phyloP scores from a whole-genome alignment of 2,888 invertebrate species.

The Acronicta aceris region DNA sequence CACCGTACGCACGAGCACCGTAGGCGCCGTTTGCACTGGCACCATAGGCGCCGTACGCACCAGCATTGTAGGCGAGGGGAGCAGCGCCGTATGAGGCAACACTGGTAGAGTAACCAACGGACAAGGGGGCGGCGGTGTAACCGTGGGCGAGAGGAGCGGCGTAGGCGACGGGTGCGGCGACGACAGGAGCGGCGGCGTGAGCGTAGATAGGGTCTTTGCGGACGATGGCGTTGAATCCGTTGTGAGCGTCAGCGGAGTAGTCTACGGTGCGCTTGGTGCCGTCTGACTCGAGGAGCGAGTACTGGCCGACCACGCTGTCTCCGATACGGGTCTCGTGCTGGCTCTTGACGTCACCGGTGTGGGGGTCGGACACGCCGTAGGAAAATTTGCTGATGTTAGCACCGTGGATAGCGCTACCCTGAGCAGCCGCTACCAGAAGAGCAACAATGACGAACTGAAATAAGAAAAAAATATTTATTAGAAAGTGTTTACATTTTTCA shows the following conservation, averaged over 20 bases:
- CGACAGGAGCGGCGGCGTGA: conserved; percentile 71
- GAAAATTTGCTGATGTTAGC: conserved; percentile 83
- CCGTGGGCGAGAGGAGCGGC: conserved; percentile 50
- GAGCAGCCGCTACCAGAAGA: conserved; percentile 81
- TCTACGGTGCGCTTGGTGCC: conserved; percentile 91
- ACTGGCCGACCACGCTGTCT: conserved; percentile 89
- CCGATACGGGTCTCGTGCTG: conserved; percentile 91
- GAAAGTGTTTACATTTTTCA: background rate
- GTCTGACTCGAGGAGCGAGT: conserved; percentile 89
- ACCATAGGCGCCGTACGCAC: too few species aligned
- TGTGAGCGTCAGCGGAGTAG: conserved; percentile 87
- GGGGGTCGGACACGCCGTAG: conserved; percentile 84
- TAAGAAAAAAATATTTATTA: conserved; percentile 12
- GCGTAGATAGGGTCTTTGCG: conserved; percentile 82
- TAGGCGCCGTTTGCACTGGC: conserved; percentile 50
- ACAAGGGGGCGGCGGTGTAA: conserved; percentile 62
- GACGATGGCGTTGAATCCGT: conserved; percentile 89
- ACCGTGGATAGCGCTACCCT: conserved; percentile 79
- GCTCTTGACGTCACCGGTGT: conserved; percentile 86
- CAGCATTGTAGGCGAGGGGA: conserved; percentile 51
- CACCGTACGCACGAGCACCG: conserved; percentile 49
- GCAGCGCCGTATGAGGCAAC: conserved; percentile 59
- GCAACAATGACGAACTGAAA: conserved; percentile 84
- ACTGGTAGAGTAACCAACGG: conserved; percentile 62
- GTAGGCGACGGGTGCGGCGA: conserved; percentile 69